Evolutionary conservation across 2,797 vertebrate species (phyloP).

Genomic region (Tolypeutes matacus): DNA sequence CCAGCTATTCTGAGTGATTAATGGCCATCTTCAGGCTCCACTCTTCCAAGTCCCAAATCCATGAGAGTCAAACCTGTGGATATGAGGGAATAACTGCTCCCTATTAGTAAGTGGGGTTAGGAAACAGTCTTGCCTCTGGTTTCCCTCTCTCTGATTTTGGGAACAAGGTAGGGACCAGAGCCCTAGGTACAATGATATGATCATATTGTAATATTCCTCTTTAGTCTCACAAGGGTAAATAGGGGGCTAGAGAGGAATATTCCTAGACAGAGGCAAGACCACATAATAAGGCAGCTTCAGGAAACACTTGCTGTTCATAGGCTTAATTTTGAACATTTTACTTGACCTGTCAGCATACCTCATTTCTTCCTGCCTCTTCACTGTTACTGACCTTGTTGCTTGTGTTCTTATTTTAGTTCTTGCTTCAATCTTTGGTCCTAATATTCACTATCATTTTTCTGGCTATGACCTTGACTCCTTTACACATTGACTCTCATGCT

Average conservation of each 20-base stretch:
- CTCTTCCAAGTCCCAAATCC: constrained; percentile 6
- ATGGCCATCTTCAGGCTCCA: not conserved
- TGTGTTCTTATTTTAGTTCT: not conserved
- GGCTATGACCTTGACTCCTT: not conserved
- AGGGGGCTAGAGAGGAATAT: not conserved
- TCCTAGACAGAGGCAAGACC: not conserved
- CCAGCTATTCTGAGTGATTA: not conserved
- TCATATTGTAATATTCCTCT: not conserved
- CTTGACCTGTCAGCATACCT: not conserved
- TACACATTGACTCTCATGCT: not conserved
- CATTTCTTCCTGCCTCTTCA: not conserved
- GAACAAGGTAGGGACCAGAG: not conserved
- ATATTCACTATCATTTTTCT: constrained; percentile 37
- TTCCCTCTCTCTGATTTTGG: constrained; percentile 14
- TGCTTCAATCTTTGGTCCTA: not conserved
- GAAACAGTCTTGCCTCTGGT: not conserved
- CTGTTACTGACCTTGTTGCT: not conserved
- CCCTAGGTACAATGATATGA: not conserved
- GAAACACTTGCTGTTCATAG: not conserved
- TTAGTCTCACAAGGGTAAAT: not conserved
- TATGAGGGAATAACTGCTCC: not conserved
- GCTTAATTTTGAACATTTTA: constrained; percentile 32
- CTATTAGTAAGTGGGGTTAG: not conserved
- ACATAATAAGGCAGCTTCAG: not conserved
- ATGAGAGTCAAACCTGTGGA: constrained; percentile 35